phyloP scores from a whole-genome alignment of 2,888 invertebrate genomes.

The Amphiduros pacificus region DNA sequence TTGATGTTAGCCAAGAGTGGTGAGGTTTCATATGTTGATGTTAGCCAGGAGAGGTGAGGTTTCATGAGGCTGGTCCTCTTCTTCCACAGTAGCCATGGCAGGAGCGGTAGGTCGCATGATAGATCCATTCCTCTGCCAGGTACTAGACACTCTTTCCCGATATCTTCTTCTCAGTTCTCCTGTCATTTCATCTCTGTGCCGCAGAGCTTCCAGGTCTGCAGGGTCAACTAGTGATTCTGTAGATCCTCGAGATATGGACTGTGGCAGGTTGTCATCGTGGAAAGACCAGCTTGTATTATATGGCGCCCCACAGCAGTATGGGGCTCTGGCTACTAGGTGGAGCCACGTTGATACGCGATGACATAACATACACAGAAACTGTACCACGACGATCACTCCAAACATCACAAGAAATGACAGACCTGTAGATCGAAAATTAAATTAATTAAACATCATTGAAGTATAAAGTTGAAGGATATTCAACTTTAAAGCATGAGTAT shows the following conservation, averaged over 20 bases:
- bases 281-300: slow-evolving; percentile 37
- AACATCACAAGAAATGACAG: slow-evolving; percentile 42
- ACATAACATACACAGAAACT: slow-evolving; percentile 45
- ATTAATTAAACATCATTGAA: background rate
- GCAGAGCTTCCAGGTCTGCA: background rate
- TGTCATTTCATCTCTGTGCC: background rate
- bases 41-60: too few relatives aligned
- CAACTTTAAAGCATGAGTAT: background rate
- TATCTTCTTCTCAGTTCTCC: background rate
- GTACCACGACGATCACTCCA: slow-evolving; percentile 42
- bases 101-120: too few relatives aligned
- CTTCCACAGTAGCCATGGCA: too few relatives aligned
- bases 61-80: too few relatives aligned
- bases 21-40: too few relatives aligned
- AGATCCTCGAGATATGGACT: background rate
- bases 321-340: slow-evolving; percentile 45
- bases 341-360: slow-evolving; percentile 35
- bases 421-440: slow-evolving; percentile 31
- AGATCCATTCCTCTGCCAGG: too few relatives aligned
- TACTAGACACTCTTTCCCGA: background rate
- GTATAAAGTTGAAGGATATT: too few relatives aligned
- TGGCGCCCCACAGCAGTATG: slow-evolving; percentile 34
- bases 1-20: too few relatives aligned
- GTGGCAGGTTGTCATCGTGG: slow-evolving; percentile 18
- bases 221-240: background rate